phyloP scores from a whole-genome alignment of 2,888 invertebrate genomes.

The Ormyrus thymus region DNA sequence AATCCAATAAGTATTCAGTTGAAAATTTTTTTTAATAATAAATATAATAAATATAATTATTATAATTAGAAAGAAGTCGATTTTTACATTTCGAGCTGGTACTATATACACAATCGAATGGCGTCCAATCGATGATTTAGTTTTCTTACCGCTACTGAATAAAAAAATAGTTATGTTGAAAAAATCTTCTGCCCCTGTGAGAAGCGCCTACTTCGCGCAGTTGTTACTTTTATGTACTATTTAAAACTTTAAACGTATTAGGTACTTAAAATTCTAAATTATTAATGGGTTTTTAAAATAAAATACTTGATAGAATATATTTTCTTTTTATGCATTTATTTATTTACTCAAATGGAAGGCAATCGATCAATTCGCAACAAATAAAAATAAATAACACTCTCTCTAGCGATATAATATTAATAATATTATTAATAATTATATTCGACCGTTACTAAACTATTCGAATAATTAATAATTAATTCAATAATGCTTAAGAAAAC shows the following conservation, averaged over 20 bases:
- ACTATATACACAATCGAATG: background rate
- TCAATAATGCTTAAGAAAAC: slow-evolving; percentile 70
- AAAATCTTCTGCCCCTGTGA: no score
- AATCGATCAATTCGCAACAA: slow-evolving; percentile 75
- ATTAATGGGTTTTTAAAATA: background rate
- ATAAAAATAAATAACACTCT: slow-evolving; percentile 75
- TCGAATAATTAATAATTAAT: slow-evolving; percentile 69
- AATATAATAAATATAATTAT: no score
- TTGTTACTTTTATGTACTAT: background rate
- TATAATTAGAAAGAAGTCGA: no score
- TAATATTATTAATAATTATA: slow-evolving; percentile 61
- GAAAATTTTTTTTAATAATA: background rate
- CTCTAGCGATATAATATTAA: slow-evolving; percentile 70
- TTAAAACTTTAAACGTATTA: slow-evolving; percentile 6
- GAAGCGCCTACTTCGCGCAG: no score
- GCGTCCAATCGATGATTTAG: background rate
- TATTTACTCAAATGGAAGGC: slow-evolving; percentile 75
- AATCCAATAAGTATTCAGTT: no score
- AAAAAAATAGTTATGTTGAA: no score
- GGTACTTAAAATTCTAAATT: slow-evolving; percentile 10
- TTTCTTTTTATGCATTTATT: slow-evolving; percentile 59
- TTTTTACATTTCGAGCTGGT: no score
- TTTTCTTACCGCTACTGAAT: no score
- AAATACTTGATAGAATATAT: slow-evolving; percentile 5
- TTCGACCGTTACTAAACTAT: slow-evolving; percentile 69